phyloP scores from a whole-genome alignment of 2,888 invertebrate genomes.

The Artemia sinica region DNA sequence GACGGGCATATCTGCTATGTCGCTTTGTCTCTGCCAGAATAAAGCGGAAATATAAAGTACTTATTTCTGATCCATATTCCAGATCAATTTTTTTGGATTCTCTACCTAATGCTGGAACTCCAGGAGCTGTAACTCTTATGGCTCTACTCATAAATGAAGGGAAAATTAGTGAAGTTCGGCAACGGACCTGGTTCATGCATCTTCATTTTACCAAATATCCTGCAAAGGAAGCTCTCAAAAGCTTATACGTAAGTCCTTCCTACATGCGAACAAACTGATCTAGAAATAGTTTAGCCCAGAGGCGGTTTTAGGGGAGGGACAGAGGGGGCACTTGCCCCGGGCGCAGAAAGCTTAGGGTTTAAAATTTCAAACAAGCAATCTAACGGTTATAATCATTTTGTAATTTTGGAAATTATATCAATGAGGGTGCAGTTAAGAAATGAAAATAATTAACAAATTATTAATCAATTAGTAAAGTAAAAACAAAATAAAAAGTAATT shows the following conservation, averaged over 20 bases:
- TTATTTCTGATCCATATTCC: conserved; percentile 21
- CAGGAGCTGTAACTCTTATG: conserved; percentile 52
- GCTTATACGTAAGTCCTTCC: conserved; percentile 28
- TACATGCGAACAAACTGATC: conserved; percentile 2
- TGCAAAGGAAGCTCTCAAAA: conserved; percentile 29
- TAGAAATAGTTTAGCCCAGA: background rate
- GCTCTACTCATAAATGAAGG: conserved; percentile 44
- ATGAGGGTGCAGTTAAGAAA: too few relatives aligned
- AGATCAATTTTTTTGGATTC: conserved; percentile 64
- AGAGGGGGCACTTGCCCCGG: too few relatives aligned
- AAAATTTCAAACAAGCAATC: too few relatives aligned
- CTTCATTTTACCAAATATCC: conserved; percentile 25
- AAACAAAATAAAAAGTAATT: too few relatives aligned
- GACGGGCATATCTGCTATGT: background rate
- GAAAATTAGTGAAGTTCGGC: conserved; percentile 25
- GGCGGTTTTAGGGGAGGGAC: background rate
- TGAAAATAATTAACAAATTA: background rate
- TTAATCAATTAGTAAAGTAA: conserved; percentile 7
- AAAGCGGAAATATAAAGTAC: background rate
- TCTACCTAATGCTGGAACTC: conserved; percentile 57
- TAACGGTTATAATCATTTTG: too few relatives aligned
- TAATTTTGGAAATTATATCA: too few relatives aligned
- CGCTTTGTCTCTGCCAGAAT: background rate
- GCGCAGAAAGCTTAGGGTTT: too few relatives aligned
- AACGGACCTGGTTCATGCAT: background rate